A percentile compares a stretch with the other conserved stretches of the same genome.
Evolutionary conservation across 2,113 vertebrate species (phyloP).

Genomic region (Polypterus senegalus): DNA sequence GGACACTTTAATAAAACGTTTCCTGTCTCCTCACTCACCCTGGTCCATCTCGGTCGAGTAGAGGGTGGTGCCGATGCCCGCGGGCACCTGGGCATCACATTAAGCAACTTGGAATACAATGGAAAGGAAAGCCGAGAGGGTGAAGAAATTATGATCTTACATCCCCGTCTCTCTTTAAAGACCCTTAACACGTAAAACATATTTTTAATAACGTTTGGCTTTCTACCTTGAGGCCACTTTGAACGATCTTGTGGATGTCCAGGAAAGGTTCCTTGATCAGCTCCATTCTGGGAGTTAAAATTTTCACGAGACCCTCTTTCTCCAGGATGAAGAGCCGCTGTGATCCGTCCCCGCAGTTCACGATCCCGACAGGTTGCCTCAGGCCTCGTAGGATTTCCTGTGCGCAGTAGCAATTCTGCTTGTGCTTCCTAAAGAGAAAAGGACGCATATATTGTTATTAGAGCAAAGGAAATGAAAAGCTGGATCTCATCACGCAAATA

Average conservation of each 20-base stretch:
- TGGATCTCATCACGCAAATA: not conserved
- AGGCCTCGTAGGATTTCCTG: slow-evolving; percentile 85
- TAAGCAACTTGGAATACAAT: too few relatives aligned
- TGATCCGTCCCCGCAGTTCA: slow-evolving; percentile 84
- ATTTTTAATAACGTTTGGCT: not conserved
- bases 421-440: slow-evolving; percentile 77
- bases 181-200: not conserved
- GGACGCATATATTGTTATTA: slow-evolving; percentile 4
- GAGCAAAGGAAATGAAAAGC: slow-evolving; percentile 31
- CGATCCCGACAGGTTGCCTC: slow-evolving; percentile 72
- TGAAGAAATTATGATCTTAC: too few relatives aligned
- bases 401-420: slow-evolving; percentile 94
- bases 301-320: slow-evolving; percentile 89
- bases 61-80: too few relatives aligned
- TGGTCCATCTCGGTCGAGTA: too few relatives aligned
- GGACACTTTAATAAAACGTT: too few relatives aligned
- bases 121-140: too few relatives aligned
- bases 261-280: slow-evolving; percentile 89
- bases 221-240: slow-evolving; percentile 93
- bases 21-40: too few relatives aligned
- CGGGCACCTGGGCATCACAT: too few relatives aligned
- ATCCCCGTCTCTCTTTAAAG: too few relatives aligned
- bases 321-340: slow-evolving; percentile 92
- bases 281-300: slow-evolving; percentile 73
- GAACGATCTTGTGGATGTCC: slow-evolving; percentile 96